A percentile compares a stretch with the other conserved stretches of the same genome.
Conservation (phyloP, 2,113 vertebrate species). For the Tyrannus savana region DNA sequence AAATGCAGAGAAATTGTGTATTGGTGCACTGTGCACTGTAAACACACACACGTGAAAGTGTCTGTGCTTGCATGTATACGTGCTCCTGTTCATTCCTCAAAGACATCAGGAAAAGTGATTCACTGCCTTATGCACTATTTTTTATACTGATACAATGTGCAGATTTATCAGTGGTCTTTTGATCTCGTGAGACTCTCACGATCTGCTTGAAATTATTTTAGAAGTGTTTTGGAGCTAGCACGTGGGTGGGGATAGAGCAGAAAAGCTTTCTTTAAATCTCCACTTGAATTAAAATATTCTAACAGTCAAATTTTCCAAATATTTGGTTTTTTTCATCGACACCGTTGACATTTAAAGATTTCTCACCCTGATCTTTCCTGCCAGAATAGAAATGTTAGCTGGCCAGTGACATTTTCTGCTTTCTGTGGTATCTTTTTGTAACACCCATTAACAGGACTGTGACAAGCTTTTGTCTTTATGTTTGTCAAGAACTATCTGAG, state of each 20-base stretch:
- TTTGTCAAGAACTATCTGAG: not conserved
- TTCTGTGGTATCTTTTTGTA: not conserved
- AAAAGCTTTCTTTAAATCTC: not conserved
- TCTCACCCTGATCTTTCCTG: not conserved
- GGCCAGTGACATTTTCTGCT: not conserved
- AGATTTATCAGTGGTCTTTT: not conserved
- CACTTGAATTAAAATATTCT: not conserved
- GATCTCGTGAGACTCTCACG: not conserved
- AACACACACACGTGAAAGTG: not conserved
- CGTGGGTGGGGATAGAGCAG: not conserved
- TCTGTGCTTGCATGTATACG: not conserved
- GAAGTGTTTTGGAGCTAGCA: not conserved
- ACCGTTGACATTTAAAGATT: not conserved
- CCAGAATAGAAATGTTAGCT: not conserved
- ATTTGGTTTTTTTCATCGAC: not conserved
- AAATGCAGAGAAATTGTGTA: not conserved
- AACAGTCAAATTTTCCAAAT: not conserved
- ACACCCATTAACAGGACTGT: not conserved
- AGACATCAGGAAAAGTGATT: not conserved
- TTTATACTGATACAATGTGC: not conserved
- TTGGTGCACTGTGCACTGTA: not conserved
- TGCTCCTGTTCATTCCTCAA: not conserved
- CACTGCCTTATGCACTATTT: not conserved
- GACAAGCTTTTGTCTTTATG: not conserved
- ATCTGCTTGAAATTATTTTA: not conserved